Base-by-base conservation (phyloP, 2,888 invertebrate species). In the Cecidostiba fungosa region DNA sequence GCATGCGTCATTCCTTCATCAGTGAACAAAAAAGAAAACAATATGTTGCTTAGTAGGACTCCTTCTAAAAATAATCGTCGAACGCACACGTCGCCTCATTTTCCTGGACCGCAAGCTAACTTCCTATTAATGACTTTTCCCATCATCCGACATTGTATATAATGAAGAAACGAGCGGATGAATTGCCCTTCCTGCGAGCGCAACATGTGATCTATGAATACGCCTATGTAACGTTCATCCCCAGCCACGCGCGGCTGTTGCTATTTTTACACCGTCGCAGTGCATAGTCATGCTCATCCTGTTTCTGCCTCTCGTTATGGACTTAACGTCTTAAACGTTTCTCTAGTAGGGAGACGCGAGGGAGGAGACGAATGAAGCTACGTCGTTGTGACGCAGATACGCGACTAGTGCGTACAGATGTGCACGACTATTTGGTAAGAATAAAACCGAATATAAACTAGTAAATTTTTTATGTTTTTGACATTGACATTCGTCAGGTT, bases 91-190 rank as follows among this genome's bases (percentile, higher is more conserved):
- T 1, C 54, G 54, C 19, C 54, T 59, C 4, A 59, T n/a, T 59
- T 59, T 6, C 54, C 8, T 59, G 23, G 50, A 50, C 50, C 50
- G 54, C 54, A n/a, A 59, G 23, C 0, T n/a, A 59, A 66, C 66
- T 66, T 66, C 66, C 23, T 66, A 59, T 59, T 59, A 66, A 66
- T 66, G 66, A 10, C 66, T 66, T 66, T 66, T 66, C 16, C 10
- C 66, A 66, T 54, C 54, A n/a, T 14, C 29, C 66, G 54, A 59
- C 54, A 23, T 59, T 59, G 54, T 59, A 59, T 23, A 59, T 59
- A 59, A 59, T n/a, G 54, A n/a, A 66, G 26, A 66, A 66, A 29
- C 62, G 62, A 23, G 54, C 54, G 5, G 4, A 23, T 3, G 8
- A 66, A 23, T 26, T 62, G 8, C 26, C 62, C 26, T 62, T 62